Conservation (phyloP, 2,113 vertebrate species). For the Pygoscelis adeliae region DNA sequence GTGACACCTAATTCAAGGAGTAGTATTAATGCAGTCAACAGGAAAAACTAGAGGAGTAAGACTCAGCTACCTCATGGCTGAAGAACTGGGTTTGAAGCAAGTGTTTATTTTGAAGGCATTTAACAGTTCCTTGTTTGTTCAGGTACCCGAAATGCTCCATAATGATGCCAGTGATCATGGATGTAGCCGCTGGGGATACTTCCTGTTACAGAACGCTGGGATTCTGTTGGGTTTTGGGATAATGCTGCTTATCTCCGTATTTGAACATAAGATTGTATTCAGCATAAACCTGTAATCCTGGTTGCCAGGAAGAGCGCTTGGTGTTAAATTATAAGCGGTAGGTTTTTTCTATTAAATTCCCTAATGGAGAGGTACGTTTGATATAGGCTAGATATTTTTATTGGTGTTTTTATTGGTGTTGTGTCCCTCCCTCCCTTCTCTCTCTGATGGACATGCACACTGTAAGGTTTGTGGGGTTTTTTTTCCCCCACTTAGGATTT, state of each 20-base stretch:
- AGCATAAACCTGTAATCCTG: constrained; percentile 83
- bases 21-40: background rate
- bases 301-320: background rate
- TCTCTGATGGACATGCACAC: background rate
- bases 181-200: constrained; percentile 94
- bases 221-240: constrained; percentile 95
- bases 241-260: constrained; percentile 94
- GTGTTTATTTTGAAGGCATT: background rate
- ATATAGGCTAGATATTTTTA: constrained; percentile 4
- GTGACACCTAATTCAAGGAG: background rate
- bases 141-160: constrained; percentile 98
- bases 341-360: background rate
- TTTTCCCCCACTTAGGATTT: background rate
- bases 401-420: background rate
- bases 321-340: constrained; percentile 34
- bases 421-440: background rate
- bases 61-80: background rate
- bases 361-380: background rate
- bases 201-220: constrained; percentile 95
- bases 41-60: background rate
- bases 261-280: constrained; percentile 94
- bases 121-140: background rate
- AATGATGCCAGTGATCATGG: constrained; percentile 95
- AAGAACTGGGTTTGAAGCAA: background rate
- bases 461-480: background rate